A percentile compares a stretch with the other conserved stretches of the same genome.
Conservation (phyloP, 2,797 vertebrate species). For the Yasuhikotakia modesta region DNA sequence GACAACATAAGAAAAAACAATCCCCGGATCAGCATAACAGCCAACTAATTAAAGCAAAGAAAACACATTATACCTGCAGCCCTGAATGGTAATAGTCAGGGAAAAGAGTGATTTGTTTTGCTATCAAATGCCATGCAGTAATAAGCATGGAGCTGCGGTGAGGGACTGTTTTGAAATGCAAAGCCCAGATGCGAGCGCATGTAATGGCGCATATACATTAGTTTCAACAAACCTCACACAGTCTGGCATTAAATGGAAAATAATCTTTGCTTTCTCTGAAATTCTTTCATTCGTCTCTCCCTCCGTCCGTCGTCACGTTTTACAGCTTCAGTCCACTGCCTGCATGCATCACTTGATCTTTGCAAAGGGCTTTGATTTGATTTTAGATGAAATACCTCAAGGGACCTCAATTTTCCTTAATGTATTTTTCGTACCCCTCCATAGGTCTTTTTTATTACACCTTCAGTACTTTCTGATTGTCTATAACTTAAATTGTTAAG, state of each 20-base stretch:
- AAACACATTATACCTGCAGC: slow-evolving; percentile 89
- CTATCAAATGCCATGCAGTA: slow-evolving; percentile 85
- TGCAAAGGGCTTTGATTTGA: slow-evolving; percentile 57
- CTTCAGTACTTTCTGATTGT: slow-evolving; percentile 48
- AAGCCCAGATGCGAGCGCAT: slow-evolving; percentile 30
- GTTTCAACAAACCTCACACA: slow-evolving; percentile 71
- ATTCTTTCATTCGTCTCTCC: slow-evolving; percentile 15
- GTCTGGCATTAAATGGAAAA: slow-evolving; percentile 52
- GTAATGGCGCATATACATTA: slow-evolving; percentile 64
- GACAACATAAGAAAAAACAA: slow-evolving; percentile 86
- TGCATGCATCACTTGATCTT: slow-evolving; percentile 59
- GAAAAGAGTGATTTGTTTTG: slow-evolving; percentile 83
- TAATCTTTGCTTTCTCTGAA: slow-evolving; percentile 46
- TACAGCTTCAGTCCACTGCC: slow-evolving; percentile 43
- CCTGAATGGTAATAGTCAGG: slow-evolving; percentile 88
- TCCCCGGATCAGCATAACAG: slow-evolving; percentile 86
- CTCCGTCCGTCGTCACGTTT: slow-evolving; percentile 36
- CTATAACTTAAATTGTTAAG: slow-evolving; percentile 45
- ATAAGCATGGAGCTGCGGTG: slow-evolving; percentile 84
- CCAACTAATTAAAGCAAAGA: slow-evolving; percentile 81
- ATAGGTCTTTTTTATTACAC: slow-evolving; percentile 55
- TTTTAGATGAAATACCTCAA: slow-evolving; percentile 61
- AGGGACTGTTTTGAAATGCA: slow-evolving; percentile 58
- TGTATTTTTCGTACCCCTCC: slow-evolving; percentile 58
- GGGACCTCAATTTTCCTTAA: slow-evolving; percentile 60